Base-by-base conservation (phyloP, 2,888 invertebrate genomes). In the Andrena dorsata region DNA sequence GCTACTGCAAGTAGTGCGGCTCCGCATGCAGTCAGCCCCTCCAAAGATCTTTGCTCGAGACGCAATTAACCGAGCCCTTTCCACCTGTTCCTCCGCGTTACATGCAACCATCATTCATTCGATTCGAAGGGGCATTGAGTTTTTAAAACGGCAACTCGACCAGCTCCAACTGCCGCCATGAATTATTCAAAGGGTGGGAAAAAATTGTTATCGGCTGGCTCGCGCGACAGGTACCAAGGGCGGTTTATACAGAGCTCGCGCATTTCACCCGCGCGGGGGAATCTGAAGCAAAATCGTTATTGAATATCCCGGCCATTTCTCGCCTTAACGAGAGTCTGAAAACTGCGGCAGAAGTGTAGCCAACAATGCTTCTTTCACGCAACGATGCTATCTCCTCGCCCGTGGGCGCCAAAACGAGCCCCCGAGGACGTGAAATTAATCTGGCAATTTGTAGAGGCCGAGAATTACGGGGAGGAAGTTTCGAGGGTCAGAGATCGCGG, bases 341-440 rank as follows among this genome's bases (percentile, higher is more conserved):
- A 80, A 72, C 72, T 53, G 72, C 35, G 51, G 51, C 2, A 2
- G 51, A 51, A 51, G 23, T 26, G 20, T 35, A 71, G 32, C 49
- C 61, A 23, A 6, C 64, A 32, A 53, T 60, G 65, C 70, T 76
- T 4, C 23, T 76, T 82, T 70, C 69, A 47, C 69, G 47, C 35
- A 60, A 71, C 69, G 74, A 82, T 68, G 20, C 51, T 73, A 72
- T 73, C 71, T 47, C 3, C 64, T 66, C 13, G 20, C 23, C 56
- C 26, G 53, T 49, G 56, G 74, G 53, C 68, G 56, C 63, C 65
- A 76, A 73, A 80, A 78, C 73, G 73, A 70, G 30, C 7, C 53
- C 30, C 63, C 7, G 56, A 26, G 72, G 30, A 70, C 74, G 68
- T 70, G 30, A 73, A 85, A 83, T 83, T 83, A 83, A 83, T 81